phyloP scores from a whole-genome alignment of 2,797 vertebrate species.

The Tarsius wallacei region DNA sequence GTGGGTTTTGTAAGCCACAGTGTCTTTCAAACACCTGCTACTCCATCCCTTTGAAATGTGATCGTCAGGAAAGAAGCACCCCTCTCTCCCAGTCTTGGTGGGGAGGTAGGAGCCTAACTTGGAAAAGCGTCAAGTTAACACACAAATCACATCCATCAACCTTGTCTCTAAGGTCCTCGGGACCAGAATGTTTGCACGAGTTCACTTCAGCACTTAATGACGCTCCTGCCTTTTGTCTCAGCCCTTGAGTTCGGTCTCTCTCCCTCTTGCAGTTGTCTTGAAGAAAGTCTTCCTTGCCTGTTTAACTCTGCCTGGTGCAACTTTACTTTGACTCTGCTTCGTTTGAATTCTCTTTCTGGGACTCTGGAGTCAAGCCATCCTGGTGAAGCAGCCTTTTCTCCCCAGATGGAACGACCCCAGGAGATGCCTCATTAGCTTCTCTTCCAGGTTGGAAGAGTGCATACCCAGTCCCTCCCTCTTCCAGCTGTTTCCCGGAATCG shows the following conservation, averaged over 20 bases:
- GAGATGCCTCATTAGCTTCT: not conserved
- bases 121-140: not conserved
- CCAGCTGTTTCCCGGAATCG: not conserved
- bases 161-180: not conserved
- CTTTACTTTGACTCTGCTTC: not conserved
- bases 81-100: not conserved
- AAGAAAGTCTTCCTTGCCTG: not conserved
- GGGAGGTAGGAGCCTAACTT: not conserved
- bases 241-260: not conserved
- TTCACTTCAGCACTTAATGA: not conserved
- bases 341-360: not conserved
- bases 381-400: not conserved
- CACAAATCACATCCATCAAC: fast-evolving
- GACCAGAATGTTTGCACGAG: not conserved
- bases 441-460: not conserved
- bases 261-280: not conserved
- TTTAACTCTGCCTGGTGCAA: not conserved
- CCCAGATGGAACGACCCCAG: not conserved
- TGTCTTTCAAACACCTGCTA: no score
- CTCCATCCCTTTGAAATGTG: not conserved
- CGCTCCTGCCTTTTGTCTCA: not conserved
- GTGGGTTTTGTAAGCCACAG: not conserved
- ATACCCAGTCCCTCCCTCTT: not conserved
- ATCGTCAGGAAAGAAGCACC: not conserved
- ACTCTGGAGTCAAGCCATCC: not conserved